Evolutionary conservation across 2,113 vertebrate species (phyloP).

Genomic region (Chelonoidis abingdonii): DNA sequence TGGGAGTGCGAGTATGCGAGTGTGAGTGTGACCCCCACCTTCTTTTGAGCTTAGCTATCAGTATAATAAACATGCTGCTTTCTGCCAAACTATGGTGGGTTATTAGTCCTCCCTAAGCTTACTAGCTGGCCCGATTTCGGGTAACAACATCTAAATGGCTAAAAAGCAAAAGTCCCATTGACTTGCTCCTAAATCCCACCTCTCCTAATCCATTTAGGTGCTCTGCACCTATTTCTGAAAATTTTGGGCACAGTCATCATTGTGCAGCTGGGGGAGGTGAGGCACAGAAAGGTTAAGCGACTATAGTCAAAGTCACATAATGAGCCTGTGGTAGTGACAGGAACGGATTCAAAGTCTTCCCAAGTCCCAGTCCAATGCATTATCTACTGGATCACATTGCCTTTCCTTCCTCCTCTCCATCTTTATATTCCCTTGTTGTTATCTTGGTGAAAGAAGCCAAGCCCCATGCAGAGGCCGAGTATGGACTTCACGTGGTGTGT

Average conservation of each 20-base stretch:
- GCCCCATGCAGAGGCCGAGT: neutral
- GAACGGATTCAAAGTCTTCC: neutral
- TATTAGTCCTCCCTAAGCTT: too few species aligned
- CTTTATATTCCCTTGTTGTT: neutral
- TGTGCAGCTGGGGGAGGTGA: neutral
- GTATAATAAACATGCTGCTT: too few species aligned
- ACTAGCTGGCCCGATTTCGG: too few species aligned
- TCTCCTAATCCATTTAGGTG: neutral
- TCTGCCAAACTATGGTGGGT: too few species aligned
- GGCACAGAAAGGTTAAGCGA: neutral
- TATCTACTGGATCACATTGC: neutral
- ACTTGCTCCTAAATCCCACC: neutral
- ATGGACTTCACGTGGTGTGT: neutral
- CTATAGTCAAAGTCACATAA: neutral
- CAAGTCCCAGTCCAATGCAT: neutral
- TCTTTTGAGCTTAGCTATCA: too few species aligned
- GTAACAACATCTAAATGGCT: neutral
- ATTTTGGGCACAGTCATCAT: neutral
- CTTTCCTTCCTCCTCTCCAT: neutral
- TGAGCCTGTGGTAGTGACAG: neutral
- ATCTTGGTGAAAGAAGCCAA: neutral
- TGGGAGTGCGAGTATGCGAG: too few species aligned
- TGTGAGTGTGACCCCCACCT: too few species aligned
- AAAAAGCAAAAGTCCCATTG: neutral
- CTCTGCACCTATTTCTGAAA: neutral